A percentile compares a stretch with the other conserved stretches of the same genome.
Conservation (phyloP, 37 sponge, comb jelly and placozoan species). For the Chondrilla cf. caribensis region DNA sequence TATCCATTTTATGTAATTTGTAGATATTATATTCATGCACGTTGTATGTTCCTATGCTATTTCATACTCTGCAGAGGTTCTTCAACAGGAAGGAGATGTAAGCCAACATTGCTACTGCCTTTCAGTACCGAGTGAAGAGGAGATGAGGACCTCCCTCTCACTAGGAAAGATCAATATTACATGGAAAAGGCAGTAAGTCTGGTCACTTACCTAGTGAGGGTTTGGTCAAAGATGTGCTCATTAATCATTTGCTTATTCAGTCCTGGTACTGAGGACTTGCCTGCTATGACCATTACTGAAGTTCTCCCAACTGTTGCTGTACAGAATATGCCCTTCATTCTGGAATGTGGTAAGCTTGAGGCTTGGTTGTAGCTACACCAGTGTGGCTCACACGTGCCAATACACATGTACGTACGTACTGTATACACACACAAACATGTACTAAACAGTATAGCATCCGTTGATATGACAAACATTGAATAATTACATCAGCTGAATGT, state of each 20-base stretch:
- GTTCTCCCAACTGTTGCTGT: slow-evolving; percentile 1
- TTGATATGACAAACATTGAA: background rate
- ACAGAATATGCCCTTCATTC: background rate
- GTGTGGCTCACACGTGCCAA: too few relatives aligned
- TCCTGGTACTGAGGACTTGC: background rate
- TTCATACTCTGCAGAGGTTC: background rate
- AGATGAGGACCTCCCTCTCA: background rate
- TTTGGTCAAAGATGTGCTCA: too few relatives aligned
- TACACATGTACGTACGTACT: too few relatives aligned
- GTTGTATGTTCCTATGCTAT: background rate
- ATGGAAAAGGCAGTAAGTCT: slow-evolving; percentile 19
- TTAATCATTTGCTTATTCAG: too few relatives aligned
- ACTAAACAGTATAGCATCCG: too few relatives aligned
- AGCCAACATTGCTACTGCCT: slow-evolving; percentile 2
- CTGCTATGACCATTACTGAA: background rate
- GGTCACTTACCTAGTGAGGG: too few relatives aligned
- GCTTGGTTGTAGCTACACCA: too few relatives aligned
- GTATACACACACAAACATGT: too few relatives aligned
- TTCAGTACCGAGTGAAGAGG: background rate
- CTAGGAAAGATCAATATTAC: slow-evolving; percentile 1
- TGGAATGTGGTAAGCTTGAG: background rate
- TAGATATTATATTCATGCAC: too few relatives aligned
- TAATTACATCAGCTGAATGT: background rate
- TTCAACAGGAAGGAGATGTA: background rate
- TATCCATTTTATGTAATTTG: background rate